A percentile compares a stretch with the other conserved stretches of the same genome.
phyloP scores from a whole-genome alignment of 2,888 invertebrate species.

The Sminthurinus aureus region DNA sequence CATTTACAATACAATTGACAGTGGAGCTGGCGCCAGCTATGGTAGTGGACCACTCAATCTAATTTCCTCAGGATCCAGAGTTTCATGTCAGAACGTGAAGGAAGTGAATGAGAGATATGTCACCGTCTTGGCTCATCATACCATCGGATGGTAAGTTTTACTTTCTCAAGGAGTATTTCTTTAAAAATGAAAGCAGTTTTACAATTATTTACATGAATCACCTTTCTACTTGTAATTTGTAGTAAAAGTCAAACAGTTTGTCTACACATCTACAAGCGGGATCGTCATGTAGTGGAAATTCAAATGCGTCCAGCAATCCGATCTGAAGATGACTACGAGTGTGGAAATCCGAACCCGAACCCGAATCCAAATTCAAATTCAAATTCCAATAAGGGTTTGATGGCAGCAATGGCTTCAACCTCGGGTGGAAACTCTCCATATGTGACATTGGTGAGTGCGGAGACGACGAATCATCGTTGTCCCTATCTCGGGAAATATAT shows the following conservation, averaged over 20 bases:
- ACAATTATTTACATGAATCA: too few relatives aligned
- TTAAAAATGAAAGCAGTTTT: neutral
- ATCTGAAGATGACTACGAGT: slow-evolving; percentile 26
- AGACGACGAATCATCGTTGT: slow-evolving; percentile 52
- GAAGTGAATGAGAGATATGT: slow-evolving; percentile 60
- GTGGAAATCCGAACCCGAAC: too few relatives aligned
- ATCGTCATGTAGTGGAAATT: slow-evolving; percentile 76
- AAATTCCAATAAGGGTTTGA: too few relatives aligned
- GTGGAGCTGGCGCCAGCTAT: slow-evolving; percentile 26
- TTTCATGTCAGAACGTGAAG: slow-evolving; percentile 51
- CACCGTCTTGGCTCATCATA: slow-evolving; percentile 75
- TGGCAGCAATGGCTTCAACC: neutral
- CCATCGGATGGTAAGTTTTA: slow-evolving; percentile 78
- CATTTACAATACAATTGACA: slow-evolving; percentile 60
- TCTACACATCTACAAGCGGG: slow-evolving; percentile 76
- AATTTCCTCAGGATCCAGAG: slow-evolving; percentile 52
- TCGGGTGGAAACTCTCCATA: neutral
- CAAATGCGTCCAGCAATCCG: slow-evolving; percentile 63
- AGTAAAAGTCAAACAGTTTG: slow-evolving; percentile 83
- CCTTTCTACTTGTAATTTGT: too few relatives aligned
- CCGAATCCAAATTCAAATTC: too few relatives aligned
- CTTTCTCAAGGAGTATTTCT: too few relatives aligned
- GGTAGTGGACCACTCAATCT: slow-evolving; percentile 43
- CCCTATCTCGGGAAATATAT: slow-evolving; percentile 59
- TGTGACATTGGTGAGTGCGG: slow-evolving; percentile 56